Conservation (phyloP, 2,113 vertebrate species). For the Brienomyrus longianalis region DNA sequence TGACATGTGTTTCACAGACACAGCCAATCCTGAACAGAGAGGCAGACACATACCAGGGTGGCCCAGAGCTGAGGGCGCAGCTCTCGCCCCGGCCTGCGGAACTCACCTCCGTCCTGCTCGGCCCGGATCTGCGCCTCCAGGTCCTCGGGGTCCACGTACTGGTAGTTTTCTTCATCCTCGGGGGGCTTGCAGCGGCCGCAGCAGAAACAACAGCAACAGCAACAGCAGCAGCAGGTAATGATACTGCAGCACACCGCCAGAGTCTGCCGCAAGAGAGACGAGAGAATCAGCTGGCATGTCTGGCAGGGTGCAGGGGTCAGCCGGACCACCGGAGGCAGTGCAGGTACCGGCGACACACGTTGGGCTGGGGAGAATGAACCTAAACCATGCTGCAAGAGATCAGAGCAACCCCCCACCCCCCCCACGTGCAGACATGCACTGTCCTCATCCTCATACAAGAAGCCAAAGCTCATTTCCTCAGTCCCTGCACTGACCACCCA, state of each 20-base stretch:
- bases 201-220: slow-evolving; percentile 87
- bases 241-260: slow-evolving; percentile 66
- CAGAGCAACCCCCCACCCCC: background rate
- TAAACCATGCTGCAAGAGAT: background rate
- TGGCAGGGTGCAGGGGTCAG: slow-evolving; percentile 2
- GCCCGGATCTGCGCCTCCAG: slow-evolving; percentile 72
- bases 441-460: background rate
- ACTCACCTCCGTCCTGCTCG: slow-evolving; percentile 65
- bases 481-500: background rate
- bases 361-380: background rate
- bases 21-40: background rate
- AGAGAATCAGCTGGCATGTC: background rate
- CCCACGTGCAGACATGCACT: background rate
- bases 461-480: background rate
- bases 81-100: background rate
- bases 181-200: slow-evolving; percentile 74
- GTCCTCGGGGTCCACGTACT: slow-evolving; percentile 69
- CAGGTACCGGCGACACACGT: background rate
- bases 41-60: background rate
- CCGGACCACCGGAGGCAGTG: background rate
- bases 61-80: background rate
- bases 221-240: slow-evolving; percentile 82
- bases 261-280: slow-evolving; percentile 48
- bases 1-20: background rate
- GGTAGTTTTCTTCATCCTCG: slow-evolving; percentile 65